A percentile compares a stretch with the other conserved stretches of the same genome.
phyloP scores from a whole-genome alignment of 2,113 vertebrate genomes.

The Trachemys scripta region DNA sequence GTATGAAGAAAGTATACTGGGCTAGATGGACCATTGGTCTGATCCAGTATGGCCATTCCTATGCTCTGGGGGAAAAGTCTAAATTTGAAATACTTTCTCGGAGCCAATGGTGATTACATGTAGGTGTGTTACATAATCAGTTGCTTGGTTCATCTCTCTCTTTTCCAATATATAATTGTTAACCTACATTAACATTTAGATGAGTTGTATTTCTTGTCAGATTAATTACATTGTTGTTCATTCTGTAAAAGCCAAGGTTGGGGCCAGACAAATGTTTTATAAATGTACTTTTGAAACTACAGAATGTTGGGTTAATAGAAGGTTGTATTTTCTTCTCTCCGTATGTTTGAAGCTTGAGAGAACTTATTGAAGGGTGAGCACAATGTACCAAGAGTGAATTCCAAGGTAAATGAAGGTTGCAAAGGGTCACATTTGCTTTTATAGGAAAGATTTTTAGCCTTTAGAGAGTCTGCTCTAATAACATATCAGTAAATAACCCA shows the following conservation, averaged over 20 bases:
- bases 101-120: neutral
- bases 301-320: neutral
- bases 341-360: neutral
- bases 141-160: neutral
- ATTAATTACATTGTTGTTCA: neutral
- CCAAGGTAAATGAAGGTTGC: neutral
- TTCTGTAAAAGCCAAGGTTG: neutral
- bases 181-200: neutral
- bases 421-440: neutral
- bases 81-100: neutral
- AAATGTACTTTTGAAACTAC: neutral
- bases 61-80: neutral
- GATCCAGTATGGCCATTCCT: neutral
- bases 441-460: neutral
- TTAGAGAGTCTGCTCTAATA: neutral
- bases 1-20: neutral
- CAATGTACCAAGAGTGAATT: neutral
- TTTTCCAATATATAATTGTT: neutral
- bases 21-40: neutral
- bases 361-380: neutral
- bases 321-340: neutral
- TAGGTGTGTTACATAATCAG: neutral
- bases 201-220: neutral
- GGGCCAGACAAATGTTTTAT: neutral
- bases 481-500: neutral